Conservation (phyloP, 2,797 vertebrate species). For the Clarias platycephalus region DNA sequence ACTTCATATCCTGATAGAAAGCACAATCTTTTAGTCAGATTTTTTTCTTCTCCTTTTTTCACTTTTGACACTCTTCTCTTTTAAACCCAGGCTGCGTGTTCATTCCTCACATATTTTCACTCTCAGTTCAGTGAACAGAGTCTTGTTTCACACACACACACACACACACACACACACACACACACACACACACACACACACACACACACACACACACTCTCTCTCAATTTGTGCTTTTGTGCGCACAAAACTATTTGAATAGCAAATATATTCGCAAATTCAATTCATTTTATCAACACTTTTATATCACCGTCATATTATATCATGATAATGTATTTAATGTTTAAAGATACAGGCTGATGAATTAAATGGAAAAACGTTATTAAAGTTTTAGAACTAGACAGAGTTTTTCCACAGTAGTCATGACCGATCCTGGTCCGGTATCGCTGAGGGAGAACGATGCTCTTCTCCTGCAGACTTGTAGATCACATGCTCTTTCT, state of each 20-base stretch:
- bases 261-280: neutral
- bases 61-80: constrained; percentile 16
- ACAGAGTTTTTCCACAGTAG: neutral
- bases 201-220: constrained; percentile 26
- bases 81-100: constrained; percentile 27
- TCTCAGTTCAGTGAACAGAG: constrained; percentile 63
- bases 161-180: constrained; percentile 32
- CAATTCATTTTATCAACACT: neutral
- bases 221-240: neutral
- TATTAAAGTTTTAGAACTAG: neutral
- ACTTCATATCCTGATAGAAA: constrained; percentile 41
- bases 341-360: neutral
- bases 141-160: constrained; percentile 47
- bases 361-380: neutral
- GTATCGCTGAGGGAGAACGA: neutral
- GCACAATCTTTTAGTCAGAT: constrained; percentile 61
- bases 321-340: neutral
- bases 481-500: neutral
- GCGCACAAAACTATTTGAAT: neutral
- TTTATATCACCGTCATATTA: constrained; percentile 1
- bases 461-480: neutral
- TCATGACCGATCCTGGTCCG: neutral
- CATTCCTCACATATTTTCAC: constrained; percentile 65
- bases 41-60: neutral
- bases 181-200: constrained; percentile 38